These are phyloP conservation scores for Hemistola chrysoprasaria DNA, from an alignment of 2,888 invertebrate species.

Conservation along the genomic window DNA sequence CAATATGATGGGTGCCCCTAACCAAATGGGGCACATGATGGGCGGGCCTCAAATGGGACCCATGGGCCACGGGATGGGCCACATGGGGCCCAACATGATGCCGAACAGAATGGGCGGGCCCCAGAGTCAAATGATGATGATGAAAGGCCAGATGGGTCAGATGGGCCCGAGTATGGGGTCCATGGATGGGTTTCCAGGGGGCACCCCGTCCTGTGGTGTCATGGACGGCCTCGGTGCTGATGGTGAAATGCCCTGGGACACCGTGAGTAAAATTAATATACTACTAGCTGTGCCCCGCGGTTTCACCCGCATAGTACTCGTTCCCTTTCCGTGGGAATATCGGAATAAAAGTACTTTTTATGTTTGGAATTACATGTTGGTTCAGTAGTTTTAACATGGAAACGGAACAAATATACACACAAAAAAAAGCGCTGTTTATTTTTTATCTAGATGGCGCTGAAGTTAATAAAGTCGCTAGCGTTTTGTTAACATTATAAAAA, in stretches of 20 bases:
- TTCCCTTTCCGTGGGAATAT: too few species aligned
- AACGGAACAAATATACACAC: too few species aligned
- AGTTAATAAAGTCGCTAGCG: too few species aligned
- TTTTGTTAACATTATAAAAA: too few species aligned
- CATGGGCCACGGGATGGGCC: constrained; percentile 74
- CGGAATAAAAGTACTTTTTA: too few species aligned
- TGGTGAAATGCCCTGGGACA: constrained; percentile 83
- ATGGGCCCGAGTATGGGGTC: constrained; percentile 73
- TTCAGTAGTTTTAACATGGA: too few species aligned
- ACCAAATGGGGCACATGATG: constrained; percentile 78
- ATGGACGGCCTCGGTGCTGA: constrained; percentile 83
- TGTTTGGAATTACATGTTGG: too few species aligned
- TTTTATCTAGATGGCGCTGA: too few species aligned
- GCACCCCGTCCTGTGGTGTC: constrained; percentile 82
- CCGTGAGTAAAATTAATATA: constrained; percentile 57
- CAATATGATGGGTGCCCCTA: constrained; percentile 78
- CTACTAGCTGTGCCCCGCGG: too few species aligned
- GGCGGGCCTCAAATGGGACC: constrained; percentile 73
- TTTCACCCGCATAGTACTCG: too few species aligned
- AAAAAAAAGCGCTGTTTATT: too few species aligned
- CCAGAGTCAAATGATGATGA: constrained; percentile 77
- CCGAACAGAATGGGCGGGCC: constrained; percentile 68
- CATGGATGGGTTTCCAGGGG: constrained; percentile 81
- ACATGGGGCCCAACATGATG: constrained; percentile 78
- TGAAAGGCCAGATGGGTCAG: constrained; percentile 64